phyloP scores from a whole-genome alignment of 2,113 vertebrate species.

The Circaetus gallicus region DNA sequence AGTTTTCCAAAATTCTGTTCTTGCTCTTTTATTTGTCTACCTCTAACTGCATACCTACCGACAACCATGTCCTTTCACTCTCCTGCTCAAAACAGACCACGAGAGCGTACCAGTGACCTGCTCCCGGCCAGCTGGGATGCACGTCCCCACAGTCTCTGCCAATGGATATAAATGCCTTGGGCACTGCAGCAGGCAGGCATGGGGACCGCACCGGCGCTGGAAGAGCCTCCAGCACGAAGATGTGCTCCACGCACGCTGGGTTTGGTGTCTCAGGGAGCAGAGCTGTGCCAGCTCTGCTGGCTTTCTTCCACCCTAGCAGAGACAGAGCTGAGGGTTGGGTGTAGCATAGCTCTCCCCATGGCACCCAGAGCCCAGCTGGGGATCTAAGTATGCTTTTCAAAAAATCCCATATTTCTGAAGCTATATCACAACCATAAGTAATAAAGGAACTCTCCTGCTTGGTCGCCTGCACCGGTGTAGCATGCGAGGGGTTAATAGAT shows the following conservation, averaged over 20 bases:
- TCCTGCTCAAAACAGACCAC: background rate
- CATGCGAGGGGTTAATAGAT: background rate
- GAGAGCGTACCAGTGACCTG: background rate
- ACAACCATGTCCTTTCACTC: background rate
- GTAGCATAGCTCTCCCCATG: background rate
- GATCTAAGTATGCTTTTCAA: background rate
- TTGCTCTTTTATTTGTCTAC: background rate
- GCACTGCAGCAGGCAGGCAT: background rate
- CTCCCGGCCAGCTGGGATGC: accelerated
- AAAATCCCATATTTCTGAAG: background rate
- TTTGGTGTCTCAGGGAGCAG: background rate
- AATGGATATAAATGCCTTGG: background rate
- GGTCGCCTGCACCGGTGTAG: accelerated
- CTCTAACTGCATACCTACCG: background rate
- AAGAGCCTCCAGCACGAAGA: background rate
- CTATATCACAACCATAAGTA: background rate
- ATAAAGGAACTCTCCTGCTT: background rate
- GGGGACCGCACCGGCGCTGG: accelerated
- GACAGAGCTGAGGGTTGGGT: background rate
- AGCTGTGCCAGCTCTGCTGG: background rate
- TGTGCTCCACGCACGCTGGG: accelerated
- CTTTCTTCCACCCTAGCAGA: background rate
- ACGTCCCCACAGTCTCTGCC: accelerated
- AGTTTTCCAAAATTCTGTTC: background rate
- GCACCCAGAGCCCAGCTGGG: background rate